Evolutionary conservation across 2,888 invertebrate species (phyloP).

Genomic region (Nebria salina): DNA sequence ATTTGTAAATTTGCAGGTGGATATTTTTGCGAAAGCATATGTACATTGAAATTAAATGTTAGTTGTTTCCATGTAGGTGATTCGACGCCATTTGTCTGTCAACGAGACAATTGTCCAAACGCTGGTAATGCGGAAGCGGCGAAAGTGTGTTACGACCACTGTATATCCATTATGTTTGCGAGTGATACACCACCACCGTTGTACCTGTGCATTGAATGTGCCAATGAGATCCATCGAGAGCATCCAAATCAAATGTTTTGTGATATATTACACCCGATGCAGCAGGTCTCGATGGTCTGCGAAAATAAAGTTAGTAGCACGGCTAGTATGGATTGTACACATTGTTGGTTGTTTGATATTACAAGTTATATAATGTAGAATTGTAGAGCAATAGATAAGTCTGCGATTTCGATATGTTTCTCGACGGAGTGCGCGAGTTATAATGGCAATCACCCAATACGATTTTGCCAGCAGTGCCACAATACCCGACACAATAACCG

Average conservation of each 20-base stretch:
- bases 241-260: slow-evolving; percentile 86
- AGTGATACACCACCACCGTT: slow-evolving; percentile 92
- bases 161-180: slow-evolving; percentile 87
- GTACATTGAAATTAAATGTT: not conserved
- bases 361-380: slow-evolving; percentile 69
- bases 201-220: slow-evolving; percentile 95
- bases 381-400: slow-evolving; percentile 90
- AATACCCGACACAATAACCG: slow-evolving; percentile 88
- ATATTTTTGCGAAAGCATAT: slow-evolving; percentile 48
- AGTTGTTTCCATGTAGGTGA: slow-evolving; percentile 67
- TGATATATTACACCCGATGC: slow-evolving; percentile 91
- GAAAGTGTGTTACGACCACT: slow-evolving; percentile 94
- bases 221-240: slow-evolving; percentile 89
- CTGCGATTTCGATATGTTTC: slow-evolving; percentile 95
- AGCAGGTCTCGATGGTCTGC: slow-evolving; percentile 93
- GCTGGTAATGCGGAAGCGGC: slow-evolving; percentile 86
- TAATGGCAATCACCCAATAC: slow-evolving; percentile 95
- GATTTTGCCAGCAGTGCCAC: slow-evolving; percentile 91
- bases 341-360: not conserved
- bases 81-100: slow-evolving; percentile 84
- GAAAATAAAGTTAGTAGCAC: slow-evolving; percentile 82
- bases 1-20: slow-evolving; percentile 88
- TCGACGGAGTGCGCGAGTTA: slow-evolving; percentile 96
- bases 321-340: not conserved
- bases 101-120: slow-evolving; percentile 91